These are phyloP conservation scores for Chondrosia reniformis DNA, from an alignment of 37 sponge, comb jelly and placozoan species.

Conservation along the genomic window DNA sequence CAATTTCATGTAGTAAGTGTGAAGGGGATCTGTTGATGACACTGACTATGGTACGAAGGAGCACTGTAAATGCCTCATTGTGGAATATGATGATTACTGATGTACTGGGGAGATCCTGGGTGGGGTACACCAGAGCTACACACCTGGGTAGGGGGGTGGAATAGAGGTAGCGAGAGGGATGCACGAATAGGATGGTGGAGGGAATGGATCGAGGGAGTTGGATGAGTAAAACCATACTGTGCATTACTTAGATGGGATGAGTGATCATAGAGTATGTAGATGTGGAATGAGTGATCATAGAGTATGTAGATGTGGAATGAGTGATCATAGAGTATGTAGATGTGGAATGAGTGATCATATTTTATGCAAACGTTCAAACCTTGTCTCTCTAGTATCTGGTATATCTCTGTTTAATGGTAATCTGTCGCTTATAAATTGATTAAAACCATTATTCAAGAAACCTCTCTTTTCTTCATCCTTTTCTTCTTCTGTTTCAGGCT, in stretches of 20 bases:
- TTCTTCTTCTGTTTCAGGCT: slow-evolving; percentile 52
- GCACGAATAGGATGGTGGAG: neutral
- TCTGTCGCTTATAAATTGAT: slow-evolving; percentile 78
- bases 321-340: too few species aligned
- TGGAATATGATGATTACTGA: slow-evolving; percentile 92
- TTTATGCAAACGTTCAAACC: slow-evolving; percentile 15
- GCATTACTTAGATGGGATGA: too few species aligned
- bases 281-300: neutral
- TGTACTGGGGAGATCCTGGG: slow-evolving; percentile 57
- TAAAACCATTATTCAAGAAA: slow-evolving; percentile 75
- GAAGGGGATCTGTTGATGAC: slow-evolving; percentile 84
- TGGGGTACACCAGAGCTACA: slow-evolving; percentile 5
- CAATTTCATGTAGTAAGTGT: slow-evolving; percentile 82
- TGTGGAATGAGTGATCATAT: neutral
- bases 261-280: too few species aligned
- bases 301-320: neutral
- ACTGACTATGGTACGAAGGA: slow-evolving; percentile 86
- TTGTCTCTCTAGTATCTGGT: slow-evolving; percentile 85
- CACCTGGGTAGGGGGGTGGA: slow-evolving; percentile 13
- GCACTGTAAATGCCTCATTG: slow-evolving; percentile 85
- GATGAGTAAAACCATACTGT: too few species aligned
- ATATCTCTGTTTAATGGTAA: slow-evolving; percentile 66
- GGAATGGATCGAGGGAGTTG: neutral
- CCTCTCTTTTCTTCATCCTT: slow-evolving; percentile 71
- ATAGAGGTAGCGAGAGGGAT: neutral